Base-by-base conservation (phyloP, 2,797 vertebrate genomes). In the Buceros bicornis region DNA sequence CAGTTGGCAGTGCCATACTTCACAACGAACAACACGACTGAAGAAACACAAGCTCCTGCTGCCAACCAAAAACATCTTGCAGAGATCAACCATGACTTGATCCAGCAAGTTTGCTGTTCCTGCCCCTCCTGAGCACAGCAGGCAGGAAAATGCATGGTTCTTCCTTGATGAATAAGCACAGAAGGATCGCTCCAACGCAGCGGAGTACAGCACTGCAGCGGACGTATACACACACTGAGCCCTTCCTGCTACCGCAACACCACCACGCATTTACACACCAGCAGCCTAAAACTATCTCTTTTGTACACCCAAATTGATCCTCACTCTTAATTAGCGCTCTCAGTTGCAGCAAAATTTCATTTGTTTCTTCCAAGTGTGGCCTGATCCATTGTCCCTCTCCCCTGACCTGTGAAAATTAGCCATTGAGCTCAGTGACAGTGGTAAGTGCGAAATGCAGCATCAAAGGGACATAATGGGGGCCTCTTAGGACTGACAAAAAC, bases 351-450 rank as follows among this genome's bases (percentile, higher is more conserved):
- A 87, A 96, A 97, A 97, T 96, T 97, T 94, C 87, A 86, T 95
- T 95, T 90, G 93, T 96, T 97, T 95, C 95, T 95, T 96, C 90
- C 71, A 96, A 96, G 92, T 22, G 84, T 71, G 93, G 92, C 89
- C 96, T 67, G 80, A 83, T 95, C 91, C 95, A 97, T 98, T 98
- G 97, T 98, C 89, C 96, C 94, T 97, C 94, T 94, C 97, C 95
- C 12, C 10, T 97, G 97, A 98, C 97, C 98, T 98, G 97, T 97
- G 93, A 97, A 97, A 98, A 98, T 96, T 58, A 96, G 98, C 93
- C 97, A 97, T 91, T 98, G 97, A 95, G 96, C 95, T 96, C 94
- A 91, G 87, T 97, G 97, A 95, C 97, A 96, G 97, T 89, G 92
- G 91, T 97, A 95, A 97, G 97, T 90, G 95, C 79, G 24, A 97